Conservation (phyloP, 1,140 invertebrate species). For the Pogonognathellus flavescens region DNA sequence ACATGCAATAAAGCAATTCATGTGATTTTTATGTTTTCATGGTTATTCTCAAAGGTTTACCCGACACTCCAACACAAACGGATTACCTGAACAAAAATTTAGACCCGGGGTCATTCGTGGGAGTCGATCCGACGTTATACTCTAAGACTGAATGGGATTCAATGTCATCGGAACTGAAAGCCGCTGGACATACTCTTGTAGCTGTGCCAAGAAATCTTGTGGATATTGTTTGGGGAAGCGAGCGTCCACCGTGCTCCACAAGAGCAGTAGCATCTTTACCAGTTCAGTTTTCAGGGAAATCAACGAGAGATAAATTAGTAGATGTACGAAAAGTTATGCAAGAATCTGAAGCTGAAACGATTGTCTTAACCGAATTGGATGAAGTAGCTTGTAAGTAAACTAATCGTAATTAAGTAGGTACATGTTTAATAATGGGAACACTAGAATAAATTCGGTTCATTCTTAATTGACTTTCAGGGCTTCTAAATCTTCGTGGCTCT, state of each 20-base stretch:
- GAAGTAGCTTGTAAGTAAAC: conserved; percentile 81
- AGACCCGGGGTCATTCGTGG: conserved; percentile 81
- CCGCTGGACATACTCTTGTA: conserved; percentile 79
- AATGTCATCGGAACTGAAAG: conserved; percentile 75
- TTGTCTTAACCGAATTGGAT: conserved; percentile 89
- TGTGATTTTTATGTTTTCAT: neutral
- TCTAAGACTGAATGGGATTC: conserved; percentile 81
- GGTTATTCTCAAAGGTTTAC: conserved; percentile 72
- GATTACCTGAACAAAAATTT: conserved; percentile 84
- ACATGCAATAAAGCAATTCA: neutral
- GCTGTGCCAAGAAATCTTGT: conserved; percentile 83
- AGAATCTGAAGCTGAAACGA: conserved; percentile 78
- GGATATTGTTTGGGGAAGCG: conserved; percentile 81
- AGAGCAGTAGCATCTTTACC: conserved; percentile 73
- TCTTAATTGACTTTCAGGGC: conserved; percentile 72
- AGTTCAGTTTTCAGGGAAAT: conserved; percentile 75
- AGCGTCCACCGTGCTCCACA: conserved; percentile 74
- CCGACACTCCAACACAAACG: conserved; percentile 78
- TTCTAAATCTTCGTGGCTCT: conserved; percentile 91
- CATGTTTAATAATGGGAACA: too few species aligned
- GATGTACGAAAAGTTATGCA: conserved; percentile 79
- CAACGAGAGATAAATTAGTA: conserved; percentile 80
- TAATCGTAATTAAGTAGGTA: neutral
- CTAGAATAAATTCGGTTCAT: neutral
- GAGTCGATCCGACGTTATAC: conserved; percentile 85